Percentiles rank a stretch among this genome's conserved stretches.
These are phyloP conservation scores for Leptogaster cylindrica DNA, from an alignment of 2,888 invertebrate species.

Conservation along the genomic window DNA sequence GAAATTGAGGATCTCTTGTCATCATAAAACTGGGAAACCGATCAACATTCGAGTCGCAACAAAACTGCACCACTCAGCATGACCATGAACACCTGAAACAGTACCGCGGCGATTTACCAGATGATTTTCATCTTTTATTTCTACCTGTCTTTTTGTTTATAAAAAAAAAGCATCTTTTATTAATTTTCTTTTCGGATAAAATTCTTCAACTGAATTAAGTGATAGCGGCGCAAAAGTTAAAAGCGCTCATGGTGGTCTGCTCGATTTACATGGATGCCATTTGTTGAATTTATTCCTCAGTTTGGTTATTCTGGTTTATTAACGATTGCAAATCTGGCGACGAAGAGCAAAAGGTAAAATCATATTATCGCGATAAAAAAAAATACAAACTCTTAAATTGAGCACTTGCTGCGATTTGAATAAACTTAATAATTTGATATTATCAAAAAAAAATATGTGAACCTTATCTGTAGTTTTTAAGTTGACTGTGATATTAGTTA, in stretches of 20 bases:
- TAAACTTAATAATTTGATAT: slow-evolving; percentile 38
- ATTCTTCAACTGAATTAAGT: slow-evolving; percentile 16
- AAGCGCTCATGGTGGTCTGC: slow-evolving; percentile 39
- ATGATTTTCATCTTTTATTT: slow-evolving; percentile 5
- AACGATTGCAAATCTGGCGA: neutral
- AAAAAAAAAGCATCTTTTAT: no score
- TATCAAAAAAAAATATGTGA: slow-evolving; percentile 12
- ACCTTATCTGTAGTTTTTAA: slow-evolving; percentile 22
- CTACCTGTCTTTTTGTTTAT: neutral
- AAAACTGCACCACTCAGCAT: slow-evolving; percentile 20
- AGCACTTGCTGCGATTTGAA: slow-evolving; percentile 28
- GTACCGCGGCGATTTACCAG: neutral
- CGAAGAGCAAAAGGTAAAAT: neutral
- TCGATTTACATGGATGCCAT: slow-evolving; percentile 29
- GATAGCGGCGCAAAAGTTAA: slow-evolving; percentile 39
- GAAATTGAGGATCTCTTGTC: neutral
- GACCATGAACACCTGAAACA: slow-evolving; percentile 14
- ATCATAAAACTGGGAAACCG: slow-evolving; percentile 23
- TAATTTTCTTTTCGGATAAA: neutral
- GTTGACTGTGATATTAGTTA: slow-evolving; percentile 5
- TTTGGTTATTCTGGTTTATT: neutral
- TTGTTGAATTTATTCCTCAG: slow-evolving; percentile 24
- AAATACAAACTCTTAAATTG: slow-evolving; percentile 19
- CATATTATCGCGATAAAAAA: slow-evolving; percentile 12
- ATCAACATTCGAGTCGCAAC: slow-evolving; percentile 3